Evolutionary conservation across 2,113 vertebrate species (phyloP), one percentile per base, ranked within the genome.

Genomic region (Channa maculata): DNA sequence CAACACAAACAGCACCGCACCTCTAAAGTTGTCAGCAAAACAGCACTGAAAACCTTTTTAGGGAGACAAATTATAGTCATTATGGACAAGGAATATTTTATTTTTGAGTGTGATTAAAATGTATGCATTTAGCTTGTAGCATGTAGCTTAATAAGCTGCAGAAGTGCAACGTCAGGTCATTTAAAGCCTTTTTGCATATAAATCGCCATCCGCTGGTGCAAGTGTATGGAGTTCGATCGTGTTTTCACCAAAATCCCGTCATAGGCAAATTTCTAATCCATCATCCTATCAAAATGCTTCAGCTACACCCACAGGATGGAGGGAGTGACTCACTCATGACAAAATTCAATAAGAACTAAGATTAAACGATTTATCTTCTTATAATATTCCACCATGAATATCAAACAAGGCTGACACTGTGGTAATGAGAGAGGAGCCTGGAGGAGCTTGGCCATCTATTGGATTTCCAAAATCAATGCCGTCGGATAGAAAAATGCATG

Each of bases 291-390:
- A 81, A 45, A 59, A 34, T 1, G 55, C 62, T 54, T 51, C 53
- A 15, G 70, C 71, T 39, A 46, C 70, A 45, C 24, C 72, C 80
- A n/a, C 58, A 73, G 68, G 67, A 69, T 45, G 73, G 71, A 75
- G 76, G 73, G 65, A 68, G 83, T 39, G 80, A 55, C 80, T 79
- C 65, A 4, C 71, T 75, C 66, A 62, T 75, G 74, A 86, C 84
- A 79, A 72, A 55, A 80, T 84, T 91, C 90, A 86, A 92, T 92
- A 77, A 80, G 84, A 86, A 70, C 74, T 63, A 14, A 91, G 88
- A 91, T 91, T 83, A 91, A 89, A 87, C 68, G 67, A 92, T 92
- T 90, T 89, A 92, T 90, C 86, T 90, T 91, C 81, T 78, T 65
- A 62, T 86, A 86, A 92, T 91, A 91, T 86, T 89, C 83, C 69